Conservation (phyloP, 2,797 vertebrate species). For the Sternarchorhynchus goeldii region DNA sequence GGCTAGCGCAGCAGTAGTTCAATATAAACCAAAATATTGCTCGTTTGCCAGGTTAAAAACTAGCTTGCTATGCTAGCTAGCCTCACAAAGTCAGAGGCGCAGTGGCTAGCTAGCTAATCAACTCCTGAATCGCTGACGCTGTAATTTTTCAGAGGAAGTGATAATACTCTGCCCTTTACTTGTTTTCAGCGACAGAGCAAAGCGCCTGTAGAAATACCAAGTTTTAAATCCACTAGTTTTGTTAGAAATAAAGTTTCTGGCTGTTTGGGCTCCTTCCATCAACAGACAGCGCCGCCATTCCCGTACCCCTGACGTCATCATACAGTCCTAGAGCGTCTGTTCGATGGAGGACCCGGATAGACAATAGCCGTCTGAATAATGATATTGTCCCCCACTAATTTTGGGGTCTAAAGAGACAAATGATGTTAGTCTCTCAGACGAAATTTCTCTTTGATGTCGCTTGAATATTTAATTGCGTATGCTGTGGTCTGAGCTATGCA, state of each 20-base stretch:
- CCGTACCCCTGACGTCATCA: constrained; percentile 68
- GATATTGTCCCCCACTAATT: no score
- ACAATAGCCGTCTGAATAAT: not conserved
- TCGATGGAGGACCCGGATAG: constrained; percentile 66
- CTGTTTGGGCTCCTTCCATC: constrained; percentile 74
- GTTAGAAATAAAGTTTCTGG: constrained; percentile 80
- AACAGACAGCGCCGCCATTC: constrained; percentile 81
- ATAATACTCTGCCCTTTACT: constrained; percentile 40
- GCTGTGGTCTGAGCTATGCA: no score
- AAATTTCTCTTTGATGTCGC: no score
- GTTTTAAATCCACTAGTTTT: constrained; percentile 60
- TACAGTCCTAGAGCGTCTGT: constrained; percentile 48
- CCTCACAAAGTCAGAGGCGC: no score
- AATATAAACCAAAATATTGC: no score
- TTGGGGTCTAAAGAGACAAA: no score
- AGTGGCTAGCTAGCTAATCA: constrained; percentile 36
- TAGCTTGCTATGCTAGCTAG: no score
- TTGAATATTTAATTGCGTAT: no score
- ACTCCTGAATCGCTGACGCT: constrained; percentile 54
- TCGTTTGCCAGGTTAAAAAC: no score
- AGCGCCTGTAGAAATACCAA: constrained; percentile 44
- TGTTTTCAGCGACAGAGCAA: constrained; percentile 27
- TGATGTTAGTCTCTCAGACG: no score
- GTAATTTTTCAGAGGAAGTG: constrained; percentile 28
- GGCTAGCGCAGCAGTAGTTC: no score